These are phyloP conservation scores for Phthorimaea operculella DNA, from an alignment of 1,140 invertebrate species.

Conservation along the genomic window DNA sequence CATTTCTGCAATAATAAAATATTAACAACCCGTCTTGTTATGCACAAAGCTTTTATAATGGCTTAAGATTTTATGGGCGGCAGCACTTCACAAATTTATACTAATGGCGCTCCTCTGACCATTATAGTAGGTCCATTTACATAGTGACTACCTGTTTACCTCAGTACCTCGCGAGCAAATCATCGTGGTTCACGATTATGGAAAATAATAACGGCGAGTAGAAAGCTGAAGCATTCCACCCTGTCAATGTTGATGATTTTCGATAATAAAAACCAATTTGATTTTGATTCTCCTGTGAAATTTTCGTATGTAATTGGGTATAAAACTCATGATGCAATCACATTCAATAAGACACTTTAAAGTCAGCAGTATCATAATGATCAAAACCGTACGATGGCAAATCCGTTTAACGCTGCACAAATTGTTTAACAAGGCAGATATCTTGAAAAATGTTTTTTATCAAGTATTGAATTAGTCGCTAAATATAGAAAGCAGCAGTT, in stretches of 20 bases:
- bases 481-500: too few species aligned
- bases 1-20: too few species aligned
- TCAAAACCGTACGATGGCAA: too few species aligned
- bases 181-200: constrained; percentile 12
- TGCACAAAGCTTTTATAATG: too few species aligned
- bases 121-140: neutral
- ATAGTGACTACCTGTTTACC: neutral
- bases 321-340: neutral
- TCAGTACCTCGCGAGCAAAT: constrained; percentile 2
- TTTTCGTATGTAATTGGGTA: neutral
- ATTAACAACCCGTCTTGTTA: too few species aligned
- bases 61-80: neutral
- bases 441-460: too few species aligned
- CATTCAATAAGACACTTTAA: neutral
- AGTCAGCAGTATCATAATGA: neutral
- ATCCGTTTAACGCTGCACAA: too few species aligned
- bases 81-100: neutral
- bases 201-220: constrained; percentile 18
- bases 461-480: too few species aligned
- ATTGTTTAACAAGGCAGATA: too few species aligned
- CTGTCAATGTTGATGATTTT: constrained; percentile 18
- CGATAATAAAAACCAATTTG: neutral
- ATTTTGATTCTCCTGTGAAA: neutral
- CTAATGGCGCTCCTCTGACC: neutral
- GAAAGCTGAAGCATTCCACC: constrained; percentile 14